phyloP scores from a whole-genome alignment of 2,888 invertebrate genomes.

The Meteorus cinctellus region DNA sequence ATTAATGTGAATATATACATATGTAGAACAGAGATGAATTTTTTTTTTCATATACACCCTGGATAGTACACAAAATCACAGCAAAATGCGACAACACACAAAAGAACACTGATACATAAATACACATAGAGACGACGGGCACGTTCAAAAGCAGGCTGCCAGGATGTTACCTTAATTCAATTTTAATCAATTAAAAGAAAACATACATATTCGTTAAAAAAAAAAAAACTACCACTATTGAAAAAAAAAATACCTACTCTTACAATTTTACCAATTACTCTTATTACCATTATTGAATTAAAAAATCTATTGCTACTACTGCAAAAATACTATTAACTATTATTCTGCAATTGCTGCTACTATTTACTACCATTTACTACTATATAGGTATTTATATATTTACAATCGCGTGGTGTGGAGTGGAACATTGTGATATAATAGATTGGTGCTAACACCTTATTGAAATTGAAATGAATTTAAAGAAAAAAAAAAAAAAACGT shows the following conservation, averaged over 20 bases:
- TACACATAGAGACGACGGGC: constrained; percentile 44
- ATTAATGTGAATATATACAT: not conserved
- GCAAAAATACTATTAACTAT: constrained; percentile 55
- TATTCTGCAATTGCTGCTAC: constrained; percentile 55
- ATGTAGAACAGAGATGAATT: not conserved
- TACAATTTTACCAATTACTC: constrained; percentile 44
- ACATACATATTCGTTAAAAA: constrained; percentile 39
- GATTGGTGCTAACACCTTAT: constrained; percentile 74
- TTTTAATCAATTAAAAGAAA: constrained; percentile 59
- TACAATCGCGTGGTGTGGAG: constrained; percentile 73
- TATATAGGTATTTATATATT: constrained; percentile 73
- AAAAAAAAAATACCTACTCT: constrained; percentile 43
- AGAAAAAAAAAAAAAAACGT: constrained; percentile 46
- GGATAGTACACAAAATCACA: constrained; percentile 8
- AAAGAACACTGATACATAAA: constrained; percentile 28
- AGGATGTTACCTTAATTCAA: constrained; percentile 67
- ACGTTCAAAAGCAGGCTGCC: constrained; percentile 57
- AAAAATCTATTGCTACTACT: constrained; percentile 55
- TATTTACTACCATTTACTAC: constrained; percentile 54
- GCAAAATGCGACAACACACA: constrained; percentile 26
- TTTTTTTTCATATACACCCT: not conserved
- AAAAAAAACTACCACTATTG: constrained; percentile 46
- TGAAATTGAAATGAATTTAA: constrained; percentile 72
- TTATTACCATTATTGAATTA: constrained; percentile 57
- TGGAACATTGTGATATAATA: constrained; percentile 74